Base-by-base conservation (phyloP, 2,113 vertebrate species). In the Parotia lawesii region DNA sequence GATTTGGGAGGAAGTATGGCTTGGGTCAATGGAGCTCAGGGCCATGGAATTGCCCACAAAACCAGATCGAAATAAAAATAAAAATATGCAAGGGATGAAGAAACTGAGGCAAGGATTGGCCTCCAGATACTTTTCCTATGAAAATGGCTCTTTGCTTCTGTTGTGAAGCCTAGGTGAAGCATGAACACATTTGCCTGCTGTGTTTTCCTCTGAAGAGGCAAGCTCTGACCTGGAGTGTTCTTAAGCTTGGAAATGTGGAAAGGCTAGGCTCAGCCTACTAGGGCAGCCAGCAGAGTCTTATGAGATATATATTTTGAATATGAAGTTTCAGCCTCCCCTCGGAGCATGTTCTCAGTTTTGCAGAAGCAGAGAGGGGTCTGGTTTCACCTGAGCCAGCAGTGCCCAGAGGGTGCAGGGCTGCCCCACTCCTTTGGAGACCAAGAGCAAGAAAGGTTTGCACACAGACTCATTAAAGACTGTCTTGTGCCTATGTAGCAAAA, bases 311-410 rank as follows among this genome's bases (percentile, higher is more conserved):
- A 37, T 67, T 64, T 71, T 3, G 1, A 44, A 35, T 57, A 44
- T 7, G 38, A 35, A 75, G 6, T 50, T 33, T 76, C 45, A 80
- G 16, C 37, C 28, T 94, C 10, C 13, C 9, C 13, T 70, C 12
- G 22, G n/a, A 56, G 13, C 0, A 0, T 21, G 15, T 6, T 57
- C 66, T 22, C 33, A 42, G 40, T 15, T 27, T 15, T 27, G 47
- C 61, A 82, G 70, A 78, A 77, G 5, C 31, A 89, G 47, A 60
- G 28, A 28, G 6, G 11, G 5, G 19, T 89, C 45, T 92, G 33
- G 5, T 40, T 83, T 76, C 31, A 28, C 47, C 45, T 45, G 19
- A 73, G 24, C 6, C 35, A 70, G 15, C 40, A 31, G 31, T 25
- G 29, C n/a, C n/a, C 29, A 62, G 35, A 50, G 28, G 7, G 6